Conservation (phyloP, 2,888 invertebrate species). For the Venustoraphidia nigricollis region DNA sequence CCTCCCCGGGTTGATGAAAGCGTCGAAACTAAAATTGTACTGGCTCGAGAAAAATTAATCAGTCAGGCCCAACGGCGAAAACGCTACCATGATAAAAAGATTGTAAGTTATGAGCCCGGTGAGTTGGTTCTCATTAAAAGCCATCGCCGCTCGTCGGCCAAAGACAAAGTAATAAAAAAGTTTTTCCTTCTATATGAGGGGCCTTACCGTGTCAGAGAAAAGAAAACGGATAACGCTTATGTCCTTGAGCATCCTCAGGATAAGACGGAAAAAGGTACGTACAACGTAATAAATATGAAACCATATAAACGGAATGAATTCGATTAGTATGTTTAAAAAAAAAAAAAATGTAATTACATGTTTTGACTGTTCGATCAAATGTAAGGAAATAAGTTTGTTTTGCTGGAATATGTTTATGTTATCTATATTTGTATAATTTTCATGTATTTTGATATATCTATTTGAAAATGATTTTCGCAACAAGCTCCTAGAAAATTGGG, state of each 20-base stretch:
- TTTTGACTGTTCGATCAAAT: no score
- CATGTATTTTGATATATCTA: no score
- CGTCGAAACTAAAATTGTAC: not conserved
- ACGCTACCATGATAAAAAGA: not conserved
- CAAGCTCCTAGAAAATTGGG: no score
- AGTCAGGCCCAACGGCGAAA: not conserved
- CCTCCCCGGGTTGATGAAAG: not conserved
- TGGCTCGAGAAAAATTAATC: not conserved
- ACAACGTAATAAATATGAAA: no score
- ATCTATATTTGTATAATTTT: no score
- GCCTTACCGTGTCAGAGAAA: not conserved
- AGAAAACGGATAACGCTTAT: not conserved
- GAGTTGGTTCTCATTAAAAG: slow-evolving; percentile 8
- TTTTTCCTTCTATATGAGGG: slow-evolving; percentile 7
- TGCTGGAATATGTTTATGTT: no score
- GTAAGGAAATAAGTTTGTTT: no score
- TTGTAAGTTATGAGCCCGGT: slow-evolving; percentile 1
- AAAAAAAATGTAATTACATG: no score
- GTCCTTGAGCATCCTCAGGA: not conserved
- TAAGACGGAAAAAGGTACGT: no score
- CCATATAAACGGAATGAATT: no score
- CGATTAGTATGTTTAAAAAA: no score
- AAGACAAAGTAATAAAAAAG: slow-evolving; percentile 5
- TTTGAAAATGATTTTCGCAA: no score
- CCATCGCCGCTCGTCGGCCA: slow-evolving; percentile 4